A percentile compares a stretch with the other conserved stretches of the same genome.
These are phyloP conservation scores for Laupala kohalensis DNA, from an alignment of 1,140 invertebrate species.

Conservation along the genomic window DNA sequence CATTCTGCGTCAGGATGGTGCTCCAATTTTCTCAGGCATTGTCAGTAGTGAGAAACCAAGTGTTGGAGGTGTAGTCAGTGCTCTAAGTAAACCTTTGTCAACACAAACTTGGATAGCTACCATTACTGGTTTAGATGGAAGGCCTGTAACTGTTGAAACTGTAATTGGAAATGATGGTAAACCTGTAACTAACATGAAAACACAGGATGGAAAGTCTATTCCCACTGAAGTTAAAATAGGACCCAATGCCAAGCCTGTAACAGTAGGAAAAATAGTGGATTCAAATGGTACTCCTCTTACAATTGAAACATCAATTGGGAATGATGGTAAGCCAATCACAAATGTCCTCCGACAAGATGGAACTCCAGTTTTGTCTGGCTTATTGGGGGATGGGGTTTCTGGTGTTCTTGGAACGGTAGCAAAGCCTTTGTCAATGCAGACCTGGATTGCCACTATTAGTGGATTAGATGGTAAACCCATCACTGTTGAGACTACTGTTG, in stretches of 20 bases:
- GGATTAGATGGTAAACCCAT: slow-evolving; percentile 5
- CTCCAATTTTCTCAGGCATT: neutral
- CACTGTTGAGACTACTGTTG: neutral
- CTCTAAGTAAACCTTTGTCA: neutral
- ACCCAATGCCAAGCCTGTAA: neutral
- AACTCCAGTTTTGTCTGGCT: neutral
- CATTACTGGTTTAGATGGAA: slow-evolving; percentile 1
- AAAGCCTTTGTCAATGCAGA: neutral
- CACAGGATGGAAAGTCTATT: neutral
- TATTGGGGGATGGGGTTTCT: neutral
- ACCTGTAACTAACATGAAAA: neutral
- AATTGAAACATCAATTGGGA: neutral
- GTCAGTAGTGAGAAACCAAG: neutral
- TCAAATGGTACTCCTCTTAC: neutral
- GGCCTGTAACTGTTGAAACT: neutral
- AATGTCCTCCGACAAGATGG: neutral
- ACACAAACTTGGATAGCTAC: neutral
- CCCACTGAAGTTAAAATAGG: neutral
- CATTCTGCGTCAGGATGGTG: neutral
- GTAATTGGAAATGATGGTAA: neutral
- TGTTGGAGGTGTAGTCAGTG: neutral
- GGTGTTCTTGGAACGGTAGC: neutral
- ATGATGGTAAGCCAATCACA: neutral
- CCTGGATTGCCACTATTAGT: neutral
- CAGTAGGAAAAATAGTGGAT: neutral